Percentiles rank a stretch among this genome's conserved stretches.
These are phyloP conservation scores for Alcedo quadribrachys DNA, from an alignment of 2,797 vertebrate species.

Conservation along the genomic window DNA sequence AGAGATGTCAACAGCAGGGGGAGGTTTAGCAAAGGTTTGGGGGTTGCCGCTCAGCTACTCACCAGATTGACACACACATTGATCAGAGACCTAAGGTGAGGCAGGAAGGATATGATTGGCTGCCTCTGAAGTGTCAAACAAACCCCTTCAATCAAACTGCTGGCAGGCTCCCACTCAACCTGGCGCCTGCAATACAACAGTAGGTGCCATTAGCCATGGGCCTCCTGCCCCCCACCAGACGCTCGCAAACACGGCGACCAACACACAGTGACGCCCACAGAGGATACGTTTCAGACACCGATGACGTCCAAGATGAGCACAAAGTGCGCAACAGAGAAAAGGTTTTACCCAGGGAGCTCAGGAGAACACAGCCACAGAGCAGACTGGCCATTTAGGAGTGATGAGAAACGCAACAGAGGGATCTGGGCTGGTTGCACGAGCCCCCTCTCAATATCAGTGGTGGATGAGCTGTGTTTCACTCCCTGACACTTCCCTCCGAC, in stretches of 20 bases:
- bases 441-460: neutral
- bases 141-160: constrained; percentile 99
- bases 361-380: constrained; percentile 49
- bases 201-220: constrained; percentile 75
- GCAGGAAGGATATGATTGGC: constrained; percentile 99
- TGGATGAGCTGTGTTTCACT: neutral
- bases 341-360: constrained; percentile 22
- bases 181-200: constrained; percentile 92
- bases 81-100: constrained; percentile 98
- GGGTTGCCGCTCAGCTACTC: constrained; percentile 77
- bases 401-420: constrained; percentile 6
- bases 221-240: constrained; percentile 62
- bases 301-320: constrained; percentile 9
- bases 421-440: neutral
- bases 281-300: constrained; percentile 55
- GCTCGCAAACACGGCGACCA: constrained; percentile 56
- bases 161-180: constrained; percentile 99
- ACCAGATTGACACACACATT: constrained; percentile 99
- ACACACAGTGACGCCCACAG: constrained; percentile 64
- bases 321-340: neutral
- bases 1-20: constrained; percentile 74
- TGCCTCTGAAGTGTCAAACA: constrained; percentile 99
- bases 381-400: constrained; percentile 39
- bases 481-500: neutral
- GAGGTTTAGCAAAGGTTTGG: constrained; percentile 64